Conservation (phyloP, 2,797 vertebrate species). For the Helicolenus hilgendorfi region DNA sequence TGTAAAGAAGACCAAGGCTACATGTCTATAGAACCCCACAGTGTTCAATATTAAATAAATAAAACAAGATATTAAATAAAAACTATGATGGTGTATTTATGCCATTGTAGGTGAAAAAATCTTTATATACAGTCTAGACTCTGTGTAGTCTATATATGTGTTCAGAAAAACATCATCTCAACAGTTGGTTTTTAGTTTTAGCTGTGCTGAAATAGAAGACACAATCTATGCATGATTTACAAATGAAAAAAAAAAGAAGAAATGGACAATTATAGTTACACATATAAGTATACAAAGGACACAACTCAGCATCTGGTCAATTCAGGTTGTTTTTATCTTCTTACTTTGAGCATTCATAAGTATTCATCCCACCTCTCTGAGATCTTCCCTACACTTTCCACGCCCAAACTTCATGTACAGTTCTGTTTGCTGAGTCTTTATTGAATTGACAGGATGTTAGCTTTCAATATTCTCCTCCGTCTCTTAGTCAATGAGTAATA, state of each 20-base stretch:
- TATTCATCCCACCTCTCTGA: constrained; percentile 26
- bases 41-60: background rate
- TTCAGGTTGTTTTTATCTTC: background rate
- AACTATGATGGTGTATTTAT: too few species aligned
- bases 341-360: background rate
- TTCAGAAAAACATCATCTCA: background rate
- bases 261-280: background rate
- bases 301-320: background rate
- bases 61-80: background rate
- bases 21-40: background rate
- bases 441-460: constrained; percentile 40
- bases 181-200: background rate
- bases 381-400: background rate
- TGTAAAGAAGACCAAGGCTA: background rate
- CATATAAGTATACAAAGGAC: background rate
- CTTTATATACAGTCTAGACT: too few species aligned
- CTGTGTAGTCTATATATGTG: background rate
- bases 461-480: constrained; percentile 49
- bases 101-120: background rate
- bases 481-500: constrained; percentile 30
- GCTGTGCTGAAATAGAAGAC: background rate
- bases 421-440: constrained; percentile 45
- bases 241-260: background rate
- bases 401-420: background rate
- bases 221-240: background rate